A percentile compares a stretch with the other conserved stretches of the same genome.
Conservation (phyloP, 2,797 vertebrate genomes). For the Tarsius wallacei region DNA sequence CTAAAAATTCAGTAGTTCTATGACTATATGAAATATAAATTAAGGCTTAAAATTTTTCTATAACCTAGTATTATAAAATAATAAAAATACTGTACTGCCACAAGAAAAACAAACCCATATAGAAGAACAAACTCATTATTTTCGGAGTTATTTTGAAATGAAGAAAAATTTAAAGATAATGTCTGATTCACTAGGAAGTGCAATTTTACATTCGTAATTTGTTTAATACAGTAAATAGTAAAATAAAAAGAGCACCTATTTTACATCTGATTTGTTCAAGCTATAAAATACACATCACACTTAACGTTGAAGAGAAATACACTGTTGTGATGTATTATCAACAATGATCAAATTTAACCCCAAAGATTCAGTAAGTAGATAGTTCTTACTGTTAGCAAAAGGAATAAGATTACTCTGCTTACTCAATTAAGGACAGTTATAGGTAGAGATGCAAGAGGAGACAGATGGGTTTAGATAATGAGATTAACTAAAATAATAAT, state of each 20-base stretch:
- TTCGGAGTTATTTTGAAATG: conserved; percentile 16
- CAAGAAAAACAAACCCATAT: not conserved
- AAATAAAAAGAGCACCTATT: not conserved
- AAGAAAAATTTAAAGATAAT: not conserved
- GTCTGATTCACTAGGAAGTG: not conserved
- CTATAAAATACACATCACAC: not conserved
- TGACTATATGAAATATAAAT: not conserved
- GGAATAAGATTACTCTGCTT: not conserved
- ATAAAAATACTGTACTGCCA: not conserved
- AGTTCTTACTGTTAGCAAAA: not conserved
- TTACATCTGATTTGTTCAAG: conserved; percentile 12
- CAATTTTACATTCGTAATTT: not conserved
- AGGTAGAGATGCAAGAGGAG: not conserved
- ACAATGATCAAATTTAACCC: conserved; percentile 29
- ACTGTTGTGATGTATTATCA: not conserved
- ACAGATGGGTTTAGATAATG: not conserved
- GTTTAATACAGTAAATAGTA: not conserved
- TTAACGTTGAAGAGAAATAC: conserved; percentile 13
- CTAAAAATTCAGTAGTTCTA: not conserved
- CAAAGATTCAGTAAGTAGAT: not conserved
- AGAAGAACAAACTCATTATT: conserved; percentile 5
- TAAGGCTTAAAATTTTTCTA: not conserved
- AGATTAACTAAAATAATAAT: conserved; percentile 8
- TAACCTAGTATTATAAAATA: not conserved
- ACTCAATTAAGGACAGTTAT: not conserved